These are phyloP conservation scores for Heptascelio sp. DNA, from an alignment of 2,888 invertebrate species.

Conservation along the genomic window DNA sequence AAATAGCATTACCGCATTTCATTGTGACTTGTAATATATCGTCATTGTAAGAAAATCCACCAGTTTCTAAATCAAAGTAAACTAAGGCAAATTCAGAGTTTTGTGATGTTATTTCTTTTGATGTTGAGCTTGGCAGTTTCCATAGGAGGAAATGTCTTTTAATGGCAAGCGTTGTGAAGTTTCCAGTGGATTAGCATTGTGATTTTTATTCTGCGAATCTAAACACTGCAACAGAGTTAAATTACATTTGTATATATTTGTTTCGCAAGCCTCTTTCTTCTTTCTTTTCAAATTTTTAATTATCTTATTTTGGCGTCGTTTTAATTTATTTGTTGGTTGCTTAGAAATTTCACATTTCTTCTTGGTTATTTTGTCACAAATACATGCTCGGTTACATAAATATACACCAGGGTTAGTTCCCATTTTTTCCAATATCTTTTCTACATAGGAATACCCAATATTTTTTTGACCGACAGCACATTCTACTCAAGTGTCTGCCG, in stretches of 20 bases:
- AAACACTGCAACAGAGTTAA: too few species aligned
- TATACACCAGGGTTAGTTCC: too few species aligned
- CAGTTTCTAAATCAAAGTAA: conserved; percentile 51
- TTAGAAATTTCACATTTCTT: too few species aligned
- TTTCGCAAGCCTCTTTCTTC: conserved; percentile 27
- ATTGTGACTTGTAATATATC: conserved; percentile 48
- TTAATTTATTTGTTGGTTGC: conserved; percentile 18
- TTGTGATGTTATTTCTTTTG: too few species aligned
- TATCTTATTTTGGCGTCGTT: conserved; percentile 46
- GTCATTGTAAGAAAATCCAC: conserved; percentile 46
- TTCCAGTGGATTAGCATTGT: too few species aligned
- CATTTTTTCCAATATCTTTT: conserved; percentile 14
- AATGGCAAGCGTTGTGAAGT: too few species aligned
- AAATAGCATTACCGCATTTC: conserved; percentile 21
- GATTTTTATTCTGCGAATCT: too few species aligned
- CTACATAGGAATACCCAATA: conserved; percentile 14
- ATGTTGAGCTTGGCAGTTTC: too few species aligned
- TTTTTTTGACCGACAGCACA: conserved; percentile 42
- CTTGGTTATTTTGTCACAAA: neutral
- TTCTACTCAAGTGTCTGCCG: conserved; percentile 26
- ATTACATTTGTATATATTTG: conserved; percentile 32
- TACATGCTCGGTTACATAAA: conserved; percentile 33
- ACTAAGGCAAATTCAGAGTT: conserved; percentile 17
- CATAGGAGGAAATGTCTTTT: too few species aligned
- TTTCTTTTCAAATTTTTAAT: conserved; percentile 33